Evolutionary conservation across 2,888 invertebrate species (phyloP).

Genomic region (Sinohyriopsis cumingii): DNA sequence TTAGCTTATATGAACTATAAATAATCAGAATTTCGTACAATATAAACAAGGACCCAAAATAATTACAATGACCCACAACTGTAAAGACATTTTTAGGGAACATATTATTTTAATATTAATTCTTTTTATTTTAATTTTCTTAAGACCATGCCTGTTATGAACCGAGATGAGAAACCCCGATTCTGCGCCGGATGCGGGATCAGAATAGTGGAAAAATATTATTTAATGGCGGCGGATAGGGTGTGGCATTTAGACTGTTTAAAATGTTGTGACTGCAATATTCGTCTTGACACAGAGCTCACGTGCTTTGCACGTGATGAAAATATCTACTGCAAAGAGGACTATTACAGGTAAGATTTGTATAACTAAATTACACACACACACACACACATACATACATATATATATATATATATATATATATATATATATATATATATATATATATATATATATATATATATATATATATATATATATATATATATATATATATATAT

Average conservation of each 20-base stretch:
- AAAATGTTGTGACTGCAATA: constrained; percentile 88
- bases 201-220: constrained; percentile 88
- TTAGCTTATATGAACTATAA: too few relatives aligned
- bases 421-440: too few relatives aligned
- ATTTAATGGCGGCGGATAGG: constrained; percentile 91
- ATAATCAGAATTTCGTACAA: too few relatives aligned
- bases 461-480: too few relatives aligned
- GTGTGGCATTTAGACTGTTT: constrained; percentile 94
- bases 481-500: too few relatives aligned
- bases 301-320: constrained; percentile 94
- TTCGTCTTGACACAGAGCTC: constrained; percentile 90
- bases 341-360: constrained; percentile 90
- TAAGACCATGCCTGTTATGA: constrained; percentile 51
- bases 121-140: constrained; percentile 2
- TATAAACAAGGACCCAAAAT: too few relatives aligned
- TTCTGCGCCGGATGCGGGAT: constrained; percentile 90
- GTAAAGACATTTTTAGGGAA: too few relatives aligned
- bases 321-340: constrained; percentile 95
- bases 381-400: too few relatives aligned
- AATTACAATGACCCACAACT: too few relatives aligned
- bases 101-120: too few relatives aligned
- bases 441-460: too few relatives aligned
- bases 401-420: too few relatives aligned
- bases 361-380: neutral
- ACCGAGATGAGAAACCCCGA: constrained; percentile 47